Conservation (phyloP, 35 echinoderm and acorn worm genomes). For the Ophiothrix spiculata region DNA sequence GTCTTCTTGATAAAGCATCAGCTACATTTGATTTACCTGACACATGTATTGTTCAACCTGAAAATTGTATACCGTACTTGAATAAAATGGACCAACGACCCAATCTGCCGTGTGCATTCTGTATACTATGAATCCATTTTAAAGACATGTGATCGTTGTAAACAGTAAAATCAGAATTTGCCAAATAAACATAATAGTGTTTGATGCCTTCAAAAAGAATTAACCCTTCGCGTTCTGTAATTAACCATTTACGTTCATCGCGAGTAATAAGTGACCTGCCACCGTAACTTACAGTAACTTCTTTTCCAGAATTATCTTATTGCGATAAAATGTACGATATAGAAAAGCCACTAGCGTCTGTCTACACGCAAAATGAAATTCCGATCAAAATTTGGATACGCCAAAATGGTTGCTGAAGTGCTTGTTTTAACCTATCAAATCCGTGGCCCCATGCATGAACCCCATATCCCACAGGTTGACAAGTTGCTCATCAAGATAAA, state of each 20-base stretch:
- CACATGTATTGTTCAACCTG: constrained; percentile 12
- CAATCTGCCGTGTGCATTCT: constrained; percentile 18
- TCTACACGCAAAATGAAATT: constrained; percentile 29
- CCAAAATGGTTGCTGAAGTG: constrained; percentile 52
- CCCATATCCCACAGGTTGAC: too few relatives aligned
- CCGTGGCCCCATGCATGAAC: too few relatives aligned
- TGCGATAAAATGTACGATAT: constrained; percentile 42
- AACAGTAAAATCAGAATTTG: constrained; percentile 2
- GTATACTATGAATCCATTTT: constrained; percentile 21
- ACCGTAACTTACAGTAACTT: constrained; percentile 36
- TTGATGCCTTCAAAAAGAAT: constrained; percentile 18
- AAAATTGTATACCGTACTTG: constrained; percentile 39
- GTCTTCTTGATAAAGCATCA: background rate
- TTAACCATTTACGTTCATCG: constrained; percentile 46
- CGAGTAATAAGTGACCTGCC: constrained; percentile 15
- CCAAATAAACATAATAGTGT: constrained; percentile 18
- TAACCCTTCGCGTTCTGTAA: constrained; percentile 30
- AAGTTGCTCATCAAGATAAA: too few relatives aligned
- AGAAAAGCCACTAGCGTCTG: constrained; percentile 43
- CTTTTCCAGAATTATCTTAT: constrained; percentile 16
- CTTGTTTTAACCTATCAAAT: too few relatives aligned
- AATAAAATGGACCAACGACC: constrained; percentile 43
- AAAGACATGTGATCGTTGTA: constrained; percentile 35
- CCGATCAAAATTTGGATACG: constrained; percentile 52
- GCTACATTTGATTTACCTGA: constrained; percentile 18